Evolutionary conservation across 2,797 vertebrate genomes (phyloP).

Genomic region (Chaetophractus vellerosus): DNA sequence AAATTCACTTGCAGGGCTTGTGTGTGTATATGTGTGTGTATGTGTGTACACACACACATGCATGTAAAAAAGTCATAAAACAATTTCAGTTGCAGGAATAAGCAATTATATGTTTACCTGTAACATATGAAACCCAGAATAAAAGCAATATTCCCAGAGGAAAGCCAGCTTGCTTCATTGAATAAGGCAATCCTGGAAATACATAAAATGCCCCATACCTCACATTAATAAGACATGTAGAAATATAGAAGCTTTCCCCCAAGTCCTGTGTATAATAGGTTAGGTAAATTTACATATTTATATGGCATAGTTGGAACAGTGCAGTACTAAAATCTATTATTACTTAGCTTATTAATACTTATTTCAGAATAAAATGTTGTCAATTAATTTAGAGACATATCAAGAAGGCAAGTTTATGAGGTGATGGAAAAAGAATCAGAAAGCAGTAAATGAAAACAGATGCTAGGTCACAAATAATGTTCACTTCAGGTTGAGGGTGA

Average conservation of each 20-base stretch:
- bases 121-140: conserved; percentile 93
- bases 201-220: conserved; percentile 70
- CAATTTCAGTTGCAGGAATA: conserved; percentile 27
- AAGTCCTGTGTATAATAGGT: neutral
- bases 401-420: neutral
- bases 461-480: neutral
- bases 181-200: conserved; percentile 95
- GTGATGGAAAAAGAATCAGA: conserved; percentile 21
- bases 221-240: conserved; percentile 55
- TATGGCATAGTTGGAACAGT: neutral
- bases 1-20: conserved; percentile 59
- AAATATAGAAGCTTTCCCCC: neutral
- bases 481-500: neutral
- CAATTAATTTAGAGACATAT: neutral
- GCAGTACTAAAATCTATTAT: conserved; percentile 47
- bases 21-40: neutral
- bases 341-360: neutral
- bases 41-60: neutral
- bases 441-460: conserved; percentile 15
- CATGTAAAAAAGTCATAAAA: neutral
- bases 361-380: conserved; percentile 48
- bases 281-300: conserved; percentile 20
- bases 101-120: conserved; percentile 88
- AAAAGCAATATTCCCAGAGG: conserved; percentile 96
- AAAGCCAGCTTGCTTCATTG: conserved; percentile 96